Evolutionary conservation across 1,140 invertebrate species (phyloP).

Genomic region (Drosophila truncata): DNA sequence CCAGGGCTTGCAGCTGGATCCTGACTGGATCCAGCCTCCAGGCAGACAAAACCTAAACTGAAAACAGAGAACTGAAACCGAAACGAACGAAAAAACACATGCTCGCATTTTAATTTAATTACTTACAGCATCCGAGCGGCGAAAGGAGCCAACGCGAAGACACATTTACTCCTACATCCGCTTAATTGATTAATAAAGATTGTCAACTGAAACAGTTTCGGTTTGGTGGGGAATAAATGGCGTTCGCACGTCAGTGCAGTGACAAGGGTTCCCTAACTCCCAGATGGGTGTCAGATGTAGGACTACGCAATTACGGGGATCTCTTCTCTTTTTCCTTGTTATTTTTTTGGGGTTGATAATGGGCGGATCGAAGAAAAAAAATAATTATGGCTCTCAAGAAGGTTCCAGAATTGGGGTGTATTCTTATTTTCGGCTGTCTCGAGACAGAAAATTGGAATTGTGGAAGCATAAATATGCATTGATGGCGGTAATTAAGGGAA

Average conservation of each 20-base stretch:
- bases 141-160: constrained; percentile 54
- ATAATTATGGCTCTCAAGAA: constrained; percentile 20
- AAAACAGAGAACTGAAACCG: constrained; percentile 21
- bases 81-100: constrained; percentile 70
- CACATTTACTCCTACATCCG: constrained; percentile 55
- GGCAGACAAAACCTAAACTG: constrained; percentile 30
- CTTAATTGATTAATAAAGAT: constrained; percentile 82
- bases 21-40: constrained; percentile 30
- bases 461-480: not conserved
- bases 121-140: constrained; percentile 70
- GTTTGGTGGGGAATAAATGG: constrained; percentile 36
- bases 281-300: constrained; percentile 74
- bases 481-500: constrained; percentile 4
- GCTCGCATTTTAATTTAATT: constrained; percentile 83
- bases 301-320: constrained; percentile 47
- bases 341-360: constrained; percentile 50
- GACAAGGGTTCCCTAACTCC: constrained; percentile 61
- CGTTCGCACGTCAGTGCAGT: constrained; percentile 62
- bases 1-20: constrained; percentile 47
- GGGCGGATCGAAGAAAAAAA: constrained; percentile 27
- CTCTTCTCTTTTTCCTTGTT: constrained; percentile 12
- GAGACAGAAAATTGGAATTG: not conserved
- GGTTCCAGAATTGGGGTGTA: constrained; percentile 22
- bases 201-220: constrained; percentile 63
- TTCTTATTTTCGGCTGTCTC: constrained; percentile 34